Percentiles rank a stretch among this genome's conserved stretches.
These are phyloP conservation scores for Acronicta alni DNA, from an alignment of 2,888 invertebrate species.

Conservation along the genomic window DNA sequence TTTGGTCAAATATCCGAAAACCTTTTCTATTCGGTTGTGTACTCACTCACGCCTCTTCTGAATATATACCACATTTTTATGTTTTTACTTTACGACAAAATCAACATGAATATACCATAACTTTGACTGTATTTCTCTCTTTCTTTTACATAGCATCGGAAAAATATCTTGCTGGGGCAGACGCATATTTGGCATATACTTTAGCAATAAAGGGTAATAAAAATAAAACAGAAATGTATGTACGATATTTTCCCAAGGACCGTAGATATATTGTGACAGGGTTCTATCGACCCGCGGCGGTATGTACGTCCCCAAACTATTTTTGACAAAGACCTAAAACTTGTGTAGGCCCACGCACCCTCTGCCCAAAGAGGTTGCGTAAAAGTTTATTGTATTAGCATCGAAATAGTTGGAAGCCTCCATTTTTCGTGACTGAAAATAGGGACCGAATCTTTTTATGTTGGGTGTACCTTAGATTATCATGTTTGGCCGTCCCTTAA, in stretches of 20 bases:
- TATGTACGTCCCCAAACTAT: slow-evolving; percentile 14
- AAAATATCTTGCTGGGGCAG: slow-evolving; percentile 15
- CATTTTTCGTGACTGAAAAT: slow-evolving; percentile 10
- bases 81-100: slow-evolving; percentile 46
- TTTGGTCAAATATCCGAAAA: no score
- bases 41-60: slow-evolving; percentile 10
- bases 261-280: slow-evolving; percentile 9
- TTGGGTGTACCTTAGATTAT: background rate
- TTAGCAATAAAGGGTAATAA: slow-evolving; percentile 40
- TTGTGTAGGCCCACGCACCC: slow-evolving; percentile 31
- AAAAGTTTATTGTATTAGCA: slow-evolving; percentile 51
- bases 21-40: background rate
- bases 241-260: slow-evolving; percentile 13
- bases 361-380: slow-evolving; percentile 28
- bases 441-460: slow-evolving; percentile 7
- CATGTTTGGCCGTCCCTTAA: background rate
- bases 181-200: slow-evolving; percentile 41
- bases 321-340: slow-evolving; percentile 31
- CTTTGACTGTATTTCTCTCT: slow-evolving; percentile 14
- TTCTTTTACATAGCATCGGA: slow-evolving; percentile 24
- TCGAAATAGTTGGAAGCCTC: slow-evolving; percentile 29
- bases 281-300: slow-evolving; percentile 23
- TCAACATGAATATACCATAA: slow-evolving; percentile 43
- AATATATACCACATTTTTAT: slow-evolving; percentile 39
- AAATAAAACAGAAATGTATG: slow-evolving; percentile 37